Conservation (phyloP, 92 coral and sea anemone genomes). For the Hydrozoanthus gracilis region DNA sequence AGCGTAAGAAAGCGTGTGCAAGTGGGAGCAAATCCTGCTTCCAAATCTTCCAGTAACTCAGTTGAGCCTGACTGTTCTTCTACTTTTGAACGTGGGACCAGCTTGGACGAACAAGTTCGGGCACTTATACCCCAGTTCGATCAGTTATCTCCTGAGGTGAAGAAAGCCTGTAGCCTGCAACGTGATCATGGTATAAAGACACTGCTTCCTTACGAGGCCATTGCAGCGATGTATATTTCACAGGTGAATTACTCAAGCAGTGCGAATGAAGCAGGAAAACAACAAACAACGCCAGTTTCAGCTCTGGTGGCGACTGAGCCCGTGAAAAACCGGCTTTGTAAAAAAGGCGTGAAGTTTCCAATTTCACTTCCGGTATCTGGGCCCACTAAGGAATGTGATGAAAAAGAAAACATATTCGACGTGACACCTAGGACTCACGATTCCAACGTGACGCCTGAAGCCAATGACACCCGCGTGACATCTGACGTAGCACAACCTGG, state of each 20-base stretch:
- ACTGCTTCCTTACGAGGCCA: conserved; percentile 60
- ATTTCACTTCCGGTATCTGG: background rate
- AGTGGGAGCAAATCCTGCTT: conserved; percentile 4
- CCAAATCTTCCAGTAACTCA: conserved; percentile 27
- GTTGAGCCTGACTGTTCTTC: conserved; percentile 18
- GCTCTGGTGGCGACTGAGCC: background rate
- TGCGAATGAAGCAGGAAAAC: background rate
- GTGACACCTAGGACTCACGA: background rate
- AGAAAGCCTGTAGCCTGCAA: conserved; percentile 64
- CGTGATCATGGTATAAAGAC: conserved; percentile 56
- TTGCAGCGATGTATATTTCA: conserved; percentile 67
- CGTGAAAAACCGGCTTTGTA: conserved; percentile 5
- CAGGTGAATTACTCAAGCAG: background rate
- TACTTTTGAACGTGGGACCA: conserved; percentile 29
- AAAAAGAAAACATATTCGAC: background rate
- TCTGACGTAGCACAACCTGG: background rate
- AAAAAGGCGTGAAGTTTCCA: background rate
- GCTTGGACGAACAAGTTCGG: conserved; percentile 73
- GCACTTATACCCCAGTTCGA: conserved; percentile 70
- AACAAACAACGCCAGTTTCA: background rate
- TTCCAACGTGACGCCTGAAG: background rate
- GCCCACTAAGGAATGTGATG: background rate
- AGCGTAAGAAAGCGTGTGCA: conserved; percentile 82
- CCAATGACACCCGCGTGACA: background rate
- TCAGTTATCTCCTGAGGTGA: conserved; percentile 68